Conservation (phyloP, 1,140 invertebrate species). For the Vollenhovia emeryi region DNA sequence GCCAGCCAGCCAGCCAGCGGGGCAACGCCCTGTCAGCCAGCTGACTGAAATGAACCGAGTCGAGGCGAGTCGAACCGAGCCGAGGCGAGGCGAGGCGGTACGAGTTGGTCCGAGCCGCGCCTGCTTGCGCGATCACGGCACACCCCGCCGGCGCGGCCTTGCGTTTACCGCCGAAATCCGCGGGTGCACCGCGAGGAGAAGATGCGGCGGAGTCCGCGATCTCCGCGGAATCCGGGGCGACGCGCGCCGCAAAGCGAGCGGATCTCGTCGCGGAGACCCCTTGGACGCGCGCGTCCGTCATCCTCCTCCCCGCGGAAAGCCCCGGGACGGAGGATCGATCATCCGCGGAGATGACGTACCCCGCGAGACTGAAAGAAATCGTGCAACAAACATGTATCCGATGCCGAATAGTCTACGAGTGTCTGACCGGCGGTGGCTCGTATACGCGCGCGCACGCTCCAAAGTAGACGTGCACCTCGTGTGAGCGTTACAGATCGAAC, state of each 20-base stretch:
- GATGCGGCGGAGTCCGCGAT: neutral
- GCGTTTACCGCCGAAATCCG: slow-evolving; percentile 42
- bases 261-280: neutral
- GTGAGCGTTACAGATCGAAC: neutral
- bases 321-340: slow-evolving; percentile 5
- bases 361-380: neutral
- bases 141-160: slow-evolving; percentile 10
- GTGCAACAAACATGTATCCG: neutral
- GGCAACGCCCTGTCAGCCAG: slow-evolving; percentile 81
- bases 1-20: slow-evolving; percentile 69
- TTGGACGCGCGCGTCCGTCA: neutral
- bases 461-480: neutral
- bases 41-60: slow-evolving; percentile 80
- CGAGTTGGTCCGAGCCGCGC: slow-evolving; percentile 37
- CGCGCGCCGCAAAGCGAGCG: neutral
- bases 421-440: neutral
- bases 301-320: neutral
- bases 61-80: slow-evolving; percentile 60
- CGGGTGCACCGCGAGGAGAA: neutral
- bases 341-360: neutral
- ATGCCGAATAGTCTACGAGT: neutral
- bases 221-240: neutral
- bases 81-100: slow-evolving; percentile 54
- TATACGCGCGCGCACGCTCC: no score
- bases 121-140: neutral